Evolutionary conservation across 1,140 invertebrate genomes (phyloP), one percentile per base, ranked within the genome.

Genomic region (Hyles vespertilio): DNA sequence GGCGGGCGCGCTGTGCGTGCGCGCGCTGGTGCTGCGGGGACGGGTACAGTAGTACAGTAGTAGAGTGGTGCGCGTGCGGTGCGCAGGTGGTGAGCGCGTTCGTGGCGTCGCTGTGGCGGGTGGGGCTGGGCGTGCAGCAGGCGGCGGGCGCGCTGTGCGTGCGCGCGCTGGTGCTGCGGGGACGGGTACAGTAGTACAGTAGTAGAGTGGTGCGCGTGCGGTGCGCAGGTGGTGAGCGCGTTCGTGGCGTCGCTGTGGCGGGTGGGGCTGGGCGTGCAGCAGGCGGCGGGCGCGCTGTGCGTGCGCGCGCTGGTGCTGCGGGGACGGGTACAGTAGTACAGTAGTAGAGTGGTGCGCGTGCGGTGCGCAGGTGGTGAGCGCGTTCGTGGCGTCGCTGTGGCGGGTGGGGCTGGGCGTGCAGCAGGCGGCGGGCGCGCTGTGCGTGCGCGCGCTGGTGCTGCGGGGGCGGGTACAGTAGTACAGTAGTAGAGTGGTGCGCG

Each of bases 181-280:
- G 61, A 0, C 63, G 81, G 1, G 67, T 84, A 48, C 68, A 22
- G 22, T 22, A 22, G 79, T 0, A 69, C 72, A 44, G 54, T 73
- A 32, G 65, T n/a, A n/a, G n/a, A n/a, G n/a, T 76, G 44, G 62
- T 79, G 3, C 71, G 79, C 47, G 72, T 22, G 22, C 22, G 22
- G 0, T 22, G 36, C 5, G 51, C 58, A 84, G 83, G 81, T 82
- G 63, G 70, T 84, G 56, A 84, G 81, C 8, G 71, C 76, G 10
- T 84, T 81, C 69, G 51, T 87, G n/a, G 69, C 77, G 7, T 87
- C 84, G 3, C 70, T 87, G 40, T 65, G 64, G 36, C 79, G 74
- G 9, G 62, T 69, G 55, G 62, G 61, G 9, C 53, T 84, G 67
- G 58, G 59, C 3, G 77, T 72, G 43, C 71, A 73, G 63, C 77